Percentiles rank a stretch among this genome's conserved stretches.
These are phyloP conservation scores for Axinella damicornis DNA, from an alignment of 37 sponge, comb jelly and placozoan genomes.

Conservation along the genomic window DNA sequence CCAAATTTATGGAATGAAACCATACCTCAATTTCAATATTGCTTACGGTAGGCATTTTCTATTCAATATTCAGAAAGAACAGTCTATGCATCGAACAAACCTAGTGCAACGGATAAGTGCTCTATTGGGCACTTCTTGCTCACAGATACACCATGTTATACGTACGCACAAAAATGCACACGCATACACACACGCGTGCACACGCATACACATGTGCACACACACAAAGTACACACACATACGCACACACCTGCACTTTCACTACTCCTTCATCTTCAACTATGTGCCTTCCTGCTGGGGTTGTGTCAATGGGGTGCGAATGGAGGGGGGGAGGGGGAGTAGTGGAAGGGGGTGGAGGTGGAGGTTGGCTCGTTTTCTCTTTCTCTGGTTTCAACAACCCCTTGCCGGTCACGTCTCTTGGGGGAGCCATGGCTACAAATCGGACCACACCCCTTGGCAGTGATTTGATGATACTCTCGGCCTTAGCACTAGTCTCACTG, in stretches of 20 bases:
- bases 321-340: no score
- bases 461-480: slow-evolving; percentile 57
- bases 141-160: no score
- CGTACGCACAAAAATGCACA: no score
- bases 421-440: slow-evolving; percentile 73
- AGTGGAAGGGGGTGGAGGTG: not conserved
- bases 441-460: slow-evolving; percentile 59
- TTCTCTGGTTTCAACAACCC: not conserved
- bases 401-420: slow-evolving; percentile 47
- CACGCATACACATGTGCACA: not conserved
- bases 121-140: no score
- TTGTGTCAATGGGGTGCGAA: no score
- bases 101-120: no score
- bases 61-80: no score
- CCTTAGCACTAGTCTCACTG: slow-evolving; percentile 22
- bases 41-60: no score
- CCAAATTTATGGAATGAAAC: no score
- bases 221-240: not conserved
- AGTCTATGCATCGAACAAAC: no score
- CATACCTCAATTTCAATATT: no score
- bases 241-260: slow-evolving; percentile 5
- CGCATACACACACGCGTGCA: not conserved
- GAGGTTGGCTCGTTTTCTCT: not conserved
- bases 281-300: slow-evolving; percentile 1
- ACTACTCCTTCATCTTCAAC: slow-evolving; percentile 28